A percentile compares a stretch with the other conserved stretches of the same genome.
These are phyloP conservation scores for Fulmarus glacialis DNA, from an alignment of 2,113 vertebrate genomes.

Conservation along the genomic window DNA sequence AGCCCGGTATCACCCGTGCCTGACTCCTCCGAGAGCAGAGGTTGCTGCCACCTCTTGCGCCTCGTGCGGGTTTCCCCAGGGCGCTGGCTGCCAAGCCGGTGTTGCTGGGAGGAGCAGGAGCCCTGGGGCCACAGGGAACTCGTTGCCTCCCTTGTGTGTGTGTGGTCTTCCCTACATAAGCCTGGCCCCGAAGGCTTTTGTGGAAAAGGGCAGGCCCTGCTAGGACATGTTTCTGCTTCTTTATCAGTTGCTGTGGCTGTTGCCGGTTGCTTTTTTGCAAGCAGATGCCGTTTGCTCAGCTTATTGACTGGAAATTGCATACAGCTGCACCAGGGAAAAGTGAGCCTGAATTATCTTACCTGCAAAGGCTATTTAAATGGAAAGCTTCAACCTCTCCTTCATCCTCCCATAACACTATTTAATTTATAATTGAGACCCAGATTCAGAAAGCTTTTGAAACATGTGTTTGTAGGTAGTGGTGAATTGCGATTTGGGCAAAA, in stretches of 20 bases:
- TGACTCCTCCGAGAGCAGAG: not conserved
- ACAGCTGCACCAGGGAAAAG: not conserved
- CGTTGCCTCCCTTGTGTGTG: not conserved
- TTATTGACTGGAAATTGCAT: slow-evolving; percentile 49
- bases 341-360: not conserved
- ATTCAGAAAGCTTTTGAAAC: slow-evolving; percentile 7
- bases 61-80: not conserved
- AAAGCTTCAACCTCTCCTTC: slow-evolving; percentile 11
- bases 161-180: slow-evolving; percentile 43
- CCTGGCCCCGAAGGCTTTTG: not conserved
- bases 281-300: slow-evolving; percentile 18
- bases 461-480: not conserved
- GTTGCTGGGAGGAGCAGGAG: not conserved
- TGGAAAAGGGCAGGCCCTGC: slow-evolving; percentile 16
- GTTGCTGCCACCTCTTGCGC: not conserved
- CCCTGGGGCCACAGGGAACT: slow-evolving; percentile 26
- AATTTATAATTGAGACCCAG: not conserved
- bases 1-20: not conserved
- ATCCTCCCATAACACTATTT: not conserved
- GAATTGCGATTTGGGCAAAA: not conserved
- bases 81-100: not conserved
- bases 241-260: slow-evolving; percentile 31
- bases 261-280: not conserved
- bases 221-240: slow-evolving; percentile 25
- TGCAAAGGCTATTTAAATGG: slow-evolving; percentile 22